Conservation (phyloP, 2,113 vertebrate genomes). For the Reinhardtius hippoglossoides region DNA sequence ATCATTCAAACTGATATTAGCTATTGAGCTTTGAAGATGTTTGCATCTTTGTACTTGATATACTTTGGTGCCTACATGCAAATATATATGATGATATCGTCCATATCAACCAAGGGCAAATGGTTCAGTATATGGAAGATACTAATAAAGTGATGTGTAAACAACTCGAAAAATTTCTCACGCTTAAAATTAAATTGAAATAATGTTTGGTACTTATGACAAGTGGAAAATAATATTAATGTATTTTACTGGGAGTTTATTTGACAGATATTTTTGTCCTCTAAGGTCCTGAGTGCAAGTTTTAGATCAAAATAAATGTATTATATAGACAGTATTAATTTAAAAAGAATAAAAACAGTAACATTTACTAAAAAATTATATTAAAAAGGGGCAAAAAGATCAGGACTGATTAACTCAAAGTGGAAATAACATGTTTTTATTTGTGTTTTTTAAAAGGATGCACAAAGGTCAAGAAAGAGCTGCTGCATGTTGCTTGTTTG, state of each 20-base stretch:
- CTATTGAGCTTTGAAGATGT: background rate
- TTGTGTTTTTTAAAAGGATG: background rate
- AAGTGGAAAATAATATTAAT: background rate
- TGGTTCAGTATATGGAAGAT: background rate
- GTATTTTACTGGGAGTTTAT: background rate
- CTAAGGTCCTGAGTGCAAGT: background rate
- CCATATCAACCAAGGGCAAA: background rate
- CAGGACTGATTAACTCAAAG: background rate
- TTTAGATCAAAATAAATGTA: too few species aligned
- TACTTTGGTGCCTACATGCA: background rate
- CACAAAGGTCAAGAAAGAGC: slow-evolving; percentile 15
- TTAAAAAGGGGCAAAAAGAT: too few species aligned
- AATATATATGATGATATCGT: too few species aligned
- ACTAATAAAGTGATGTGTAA: too few species aligned
- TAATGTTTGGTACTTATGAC: too few species aligned
- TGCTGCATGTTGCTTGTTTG: slow-evolving; percentile 35
- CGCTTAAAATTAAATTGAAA: too few species aligned
- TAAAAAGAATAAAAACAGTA: too few species aligned
- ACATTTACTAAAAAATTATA: too few species aligned
- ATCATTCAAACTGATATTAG: background rate
- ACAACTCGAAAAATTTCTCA: too few species aligned
- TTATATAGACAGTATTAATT: too few species aligned
- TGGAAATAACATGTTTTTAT: background rate
- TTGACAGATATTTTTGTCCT: background rate
- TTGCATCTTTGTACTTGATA: too few species aligned